phyloP scores from a whole-genome alignment of 2,113 vertebrate genomes.

The Neodon shergylaensis region DNA sequence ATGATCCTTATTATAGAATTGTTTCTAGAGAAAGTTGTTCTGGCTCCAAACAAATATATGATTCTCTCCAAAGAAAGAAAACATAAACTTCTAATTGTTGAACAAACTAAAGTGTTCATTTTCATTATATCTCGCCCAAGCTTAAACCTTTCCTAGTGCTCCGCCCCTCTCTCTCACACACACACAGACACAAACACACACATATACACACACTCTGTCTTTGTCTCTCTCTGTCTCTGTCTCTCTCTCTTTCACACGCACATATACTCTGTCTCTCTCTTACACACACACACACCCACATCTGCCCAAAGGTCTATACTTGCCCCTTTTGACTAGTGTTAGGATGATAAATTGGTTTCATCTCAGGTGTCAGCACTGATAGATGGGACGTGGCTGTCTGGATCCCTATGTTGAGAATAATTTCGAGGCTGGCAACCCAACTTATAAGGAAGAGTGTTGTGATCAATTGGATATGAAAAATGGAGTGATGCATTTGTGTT shows the following conservation, averaged over 20 bases:
- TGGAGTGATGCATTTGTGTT: conserved; percentile 7
- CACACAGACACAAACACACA: neutral
- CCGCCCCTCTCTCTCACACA: neutral
- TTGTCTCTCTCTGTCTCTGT: too few relatives aligned
- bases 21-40: neutral
- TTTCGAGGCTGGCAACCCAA: conserved; percentile 62
- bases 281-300: neutral
- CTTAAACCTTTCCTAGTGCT: neutral
- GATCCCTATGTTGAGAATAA: conserved; percentile 66
- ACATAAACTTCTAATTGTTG: neutral
- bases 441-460: conserved; percentile 56
- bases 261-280: neutral
- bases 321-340: conserved; percentile 56
- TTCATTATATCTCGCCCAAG: neutral
- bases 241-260: neutral
- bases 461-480: conserved; percentile 62
- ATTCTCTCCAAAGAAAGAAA: neutral
- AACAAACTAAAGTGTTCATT: conserved; percentile 29
- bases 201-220: too few relatives aligned
- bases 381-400: conserved; percentile 63
- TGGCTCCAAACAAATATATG: neutral
- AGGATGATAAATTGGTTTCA: conserved; percentile 74
- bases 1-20: neutral
- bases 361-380: conserved; percentile 65
- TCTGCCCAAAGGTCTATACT: conserved; percentile 51